A percentile compares a stretch with the other conserved stretches of the same genome.
Evolutionary conservation across 2,113 vertebrate species (phyloP).

Genomic region (Rhinolophus ferrumequinum): DNA sequence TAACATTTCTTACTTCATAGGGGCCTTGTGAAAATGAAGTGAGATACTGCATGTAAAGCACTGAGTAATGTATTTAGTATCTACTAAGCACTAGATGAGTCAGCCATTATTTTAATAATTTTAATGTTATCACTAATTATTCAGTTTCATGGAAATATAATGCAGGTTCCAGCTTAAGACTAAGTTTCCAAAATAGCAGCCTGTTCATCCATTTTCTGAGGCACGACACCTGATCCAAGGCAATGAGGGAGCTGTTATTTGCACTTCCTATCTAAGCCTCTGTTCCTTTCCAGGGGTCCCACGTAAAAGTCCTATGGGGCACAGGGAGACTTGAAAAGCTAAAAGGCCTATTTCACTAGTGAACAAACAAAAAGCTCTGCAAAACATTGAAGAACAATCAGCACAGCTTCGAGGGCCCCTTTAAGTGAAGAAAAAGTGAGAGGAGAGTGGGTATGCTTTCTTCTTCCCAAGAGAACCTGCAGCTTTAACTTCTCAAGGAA

Average conservation of each 20-base stretch:
- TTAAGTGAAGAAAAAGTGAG: not conserved
- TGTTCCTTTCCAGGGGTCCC: not conserved
- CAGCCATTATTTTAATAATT: not conserved
- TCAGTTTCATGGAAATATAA: not conserved
- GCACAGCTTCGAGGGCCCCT: not conserved
- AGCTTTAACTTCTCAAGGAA: not conserved
- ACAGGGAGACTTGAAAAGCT: not conserved
- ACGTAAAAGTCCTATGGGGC: rapidly evolving
- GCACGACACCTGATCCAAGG: not conserved
- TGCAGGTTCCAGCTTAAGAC: not conserved
- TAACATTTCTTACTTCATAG: not conserved
- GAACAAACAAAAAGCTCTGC: not conserved
- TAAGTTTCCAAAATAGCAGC: not conserved
- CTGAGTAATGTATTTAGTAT: not conserved
- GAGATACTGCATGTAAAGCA: not conserved
- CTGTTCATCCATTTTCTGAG: not conserved
- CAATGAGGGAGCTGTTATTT: not conserved
- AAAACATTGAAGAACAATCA: not conserved
- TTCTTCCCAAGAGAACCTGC: not conserved
- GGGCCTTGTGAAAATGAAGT: not conserved
- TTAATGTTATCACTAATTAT: not conserved
- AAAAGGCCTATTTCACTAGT: not conserved
- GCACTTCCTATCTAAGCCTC: not conserved
- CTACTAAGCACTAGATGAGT: not conserved
- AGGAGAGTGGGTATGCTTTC: too few species aligned